These are phyloP conservation scores for Rhynchopsitta pachyrhyncha DNA, from an alignment of 2,113 vertebrate species.

Conservation along the genomic window DNA sequence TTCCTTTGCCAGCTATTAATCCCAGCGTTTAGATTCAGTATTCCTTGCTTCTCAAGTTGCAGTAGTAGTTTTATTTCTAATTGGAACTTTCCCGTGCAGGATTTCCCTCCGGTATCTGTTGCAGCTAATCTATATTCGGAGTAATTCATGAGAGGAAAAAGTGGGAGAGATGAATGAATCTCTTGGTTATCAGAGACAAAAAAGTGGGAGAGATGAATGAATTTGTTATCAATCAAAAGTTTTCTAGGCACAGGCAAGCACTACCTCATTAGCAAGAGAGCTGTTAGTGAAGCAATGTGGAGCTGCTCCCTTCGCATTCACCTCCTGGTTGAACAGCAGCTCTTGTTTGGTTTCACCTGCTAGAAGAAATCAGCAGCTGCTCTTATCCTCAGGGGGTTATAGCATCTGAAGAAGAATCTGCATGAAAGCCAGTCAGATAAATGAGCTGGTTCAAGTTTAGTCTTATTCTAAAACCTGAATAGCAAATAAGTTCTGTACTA, in stretches of 20 bases:
- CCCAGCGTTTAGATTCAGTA: background rate
- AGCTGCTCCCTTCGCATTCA: background rate
- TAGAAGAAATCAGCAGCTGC: background rate
- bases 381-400: background rate
- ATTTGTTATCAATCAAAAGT: conserved; percentile 35
- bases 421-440: background rate
- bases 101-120: background rate
- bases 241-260: conserved; percentile 2
- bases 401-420: background rate
- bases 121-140: conserved; percentile 11
- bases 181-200: background rate
- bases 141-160: conserved; percentile 7
- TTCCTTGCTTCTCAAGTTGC: background rate
- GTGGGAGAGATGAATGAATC: conserved; percentile 34
- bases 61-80: background rate
- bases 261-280: background rate
- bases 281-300: background rate
- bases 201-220: conserved; percentile 10
- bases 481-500: background rate
- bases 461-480: background rate
- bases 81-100: background rate
- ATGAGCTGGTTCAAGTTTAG: background rate
- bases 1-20: background rate
- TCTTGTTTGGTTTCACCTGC: background rate
- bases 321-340: background rate